Base-by-base conservation (phyloP, 2,888 invertebrate genomes). In the Melikaiella ostensackeni region DNA sequence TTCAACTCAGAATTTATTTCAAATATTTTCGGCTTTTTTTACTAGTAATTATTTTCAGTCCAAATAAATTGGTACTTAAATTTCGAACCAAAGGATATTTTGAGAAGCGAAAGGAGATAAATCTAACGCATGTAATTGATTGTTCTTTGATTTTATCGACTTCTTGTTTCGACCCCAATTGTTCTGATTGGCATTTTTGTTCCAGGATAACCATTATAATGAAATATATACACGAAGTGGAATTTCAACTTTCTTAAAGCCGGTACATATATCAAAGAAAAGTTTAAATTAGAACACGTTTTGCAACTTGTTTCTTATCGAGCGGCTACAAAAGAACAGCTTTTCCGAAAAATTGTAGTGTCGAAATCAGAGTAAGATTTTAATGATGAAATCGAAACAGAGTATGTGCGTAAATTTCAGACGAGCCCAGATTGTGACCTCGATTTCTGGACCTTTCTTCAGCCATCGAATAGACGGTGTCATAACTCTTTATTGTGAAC, bases 381-480 rank as follows among this genome's bases (percentile, higher is more conserved):
- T 50, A 46, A 70, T 70, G 50, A 50, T 30, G 70, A 70, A 70
- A 70, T 70, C n/a, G 27, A 42, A 38, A 30, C 9, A 50, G 30
- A 13, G 30, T 70, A 42, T 27, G 30, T 70, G 50, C 70, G 70
- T 70, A 50, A 70, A 70, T 70, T 70, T 70, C 30, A 70, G 70
- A n/a, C 70, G 11, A 70, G 50, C 46, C 46, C n/a, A 70, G 50
- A 30, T 27, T 19, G 27, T 70, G 30, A 11, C 70, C 70, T 70
- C 50, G 50, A 70, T 70, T 70, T 70, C 70, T 30, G 70, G 50
- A 50, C 70, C 70, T 70, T 70, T 70, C 70, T 33, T 50, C 70
- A 50, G 30, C 33, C 70, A 70, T 70, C 50, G 50, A 70, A 50
- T 33, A 70, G 27, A 33, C n/a, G 30, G 70, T 70, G 50, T 70